Evolutionary conservation across 2,113 vertebrate species (phyloP).

Genomic region (Corynorhinus townsendii): DNA sequence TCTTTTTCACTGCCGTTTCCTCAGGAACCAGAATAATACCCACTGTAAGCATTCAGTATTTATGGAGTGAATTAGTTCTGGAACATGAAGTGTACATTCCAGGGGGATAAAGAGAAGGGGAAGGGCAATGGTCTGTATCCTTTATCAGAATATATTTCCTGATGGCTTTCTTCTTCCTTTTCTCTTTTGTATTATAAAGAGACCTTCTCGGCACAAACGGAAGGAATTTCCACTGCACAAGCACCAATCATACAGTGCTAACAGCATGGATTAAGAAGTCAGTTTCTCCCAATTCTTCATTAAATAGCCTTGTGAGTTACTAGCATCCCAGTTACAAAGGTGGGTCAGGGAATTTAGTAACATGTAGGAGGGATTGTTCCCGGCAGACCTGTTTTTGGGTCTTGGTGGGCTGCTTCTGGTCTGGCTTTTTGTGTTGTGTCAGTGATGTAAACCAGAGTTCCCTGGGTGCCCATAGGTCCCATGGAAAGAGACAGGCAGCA

Average conservation of each 20-base stretch:
- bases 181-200: conserved; percentile 7
- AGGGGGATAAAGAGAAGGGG: neutral
- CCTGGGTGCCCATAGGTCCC: no score
- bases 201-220: neutral
- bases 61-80: conserved; percentile 33
- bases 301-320: neutral
- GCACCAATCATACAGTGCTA: neutral
- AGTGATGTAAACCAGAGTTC: neutral
- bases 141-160: neutral
- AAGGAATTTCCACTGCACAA: neutral
- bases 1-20: conserved; percentile 16
- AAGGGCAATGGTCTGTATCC: neutral
- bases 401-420: neutral
- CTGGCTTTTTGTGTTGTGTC: conserved; percentile 3
- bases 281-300: neutral
- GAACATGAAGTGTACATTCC: neutral
- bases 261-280: neutral
- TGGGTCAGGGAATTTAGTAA: neutral
- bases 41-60: neutral
- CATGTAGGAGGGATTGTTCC: fast-evolving
- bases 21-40: conserved; percentile 33
- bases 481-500: neutral
- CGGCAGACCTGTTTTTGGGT: neutral
- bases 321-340: neutral
- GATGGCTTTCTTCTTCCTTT: neutral